Conservation (phyloP, 1,140 invertebrate species). For the Drosophila pallidifrons region DNA sequence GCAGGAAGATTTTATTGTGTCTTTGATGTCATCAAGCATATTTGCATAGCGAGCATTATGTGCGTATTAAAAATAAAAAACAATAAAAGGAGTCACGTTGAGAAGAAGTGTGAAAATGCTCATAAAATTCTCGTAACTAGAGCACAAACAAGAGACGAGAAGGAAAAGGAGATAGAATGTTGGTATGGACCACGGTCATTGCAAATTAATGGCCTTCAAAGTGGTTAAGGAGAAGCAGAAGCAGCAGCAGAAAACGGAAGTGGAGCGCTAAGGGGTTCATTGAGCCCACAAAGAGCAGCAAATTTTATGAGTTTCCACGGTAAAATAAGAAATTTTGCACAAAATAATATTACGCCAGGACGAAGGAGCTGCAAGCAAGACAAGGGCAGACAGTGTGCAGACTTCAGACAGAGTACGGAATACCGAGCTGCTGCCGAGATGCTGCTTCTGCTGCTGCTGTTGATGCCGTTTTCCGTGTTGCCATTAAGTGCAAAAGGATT, state of each 20-base stretch:
- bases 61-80: conserved; percentile 48
- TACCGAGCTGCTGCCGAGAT: conserved; percentile 16
- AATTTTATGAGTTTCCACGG: conserved; percentile 79
- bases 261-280: conserved; percentile 56
- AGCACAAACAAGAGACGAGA: neutral
- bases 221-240: conserved; percentile 57
- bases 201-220: conserved; percentile 81
- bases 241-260: conserved; percentile 32
- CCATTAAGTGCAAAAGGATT: conserved; percentile 84
- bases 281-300: conserved; percentile 66
- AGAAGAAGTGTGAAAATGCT: conserved; percentile 46
- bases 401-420: conserved; percentile 14
- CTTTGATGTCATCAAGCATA: conserved; percentile 19
- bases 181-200: conserved; percentile 58
- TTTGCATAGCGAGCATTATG: conserved; percentile 23
- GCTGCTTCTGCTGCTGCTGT: conserved; percentile 20
- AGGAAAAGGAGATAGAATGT: neutral
- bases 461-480: conserved; percentile 68
- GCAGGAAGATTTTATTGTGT: conserved; percentile 23
- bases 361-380: neutral
- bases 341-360: conserved; percentile 73
- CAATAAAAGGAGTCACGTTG: conserved; percentile 52
- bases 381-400: neutral
- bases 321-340: conserved; percentile 78
- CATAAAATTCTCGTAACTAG: conserved; percentile 48